These are phyloP conservation scores for Leucozona laternaria DNA, from an alignment of 2,888 invertebrate genomes.

Conservation along the genomic window DNA sequence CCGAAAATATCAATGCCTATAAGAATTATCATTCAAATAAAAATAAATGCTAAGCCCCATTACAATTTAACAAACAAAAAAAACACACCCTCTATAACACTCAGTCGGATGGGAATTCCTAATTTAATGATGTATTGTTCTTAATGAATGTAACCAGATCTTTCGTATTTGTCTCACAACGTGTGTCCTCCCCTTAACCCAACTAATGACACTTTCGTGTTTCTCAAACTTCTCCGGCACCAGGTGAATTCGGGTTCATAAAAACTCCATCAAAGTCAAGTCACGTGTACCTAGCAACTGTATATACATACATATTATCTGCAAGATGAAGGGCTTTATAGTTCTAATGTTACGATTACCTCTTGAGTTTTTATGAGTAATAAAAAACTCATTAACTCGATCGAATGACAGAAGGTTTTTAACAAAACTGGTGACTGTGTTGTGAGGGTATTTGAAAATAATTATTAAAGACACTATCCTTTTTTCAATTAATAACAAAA, in stretches of 20 bases:
- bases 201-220: constrained; percentile 15
- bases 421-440: background rate
- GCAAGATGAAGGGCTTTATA: constrained; percentile 28
- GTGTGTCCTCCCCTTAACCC: background rate
- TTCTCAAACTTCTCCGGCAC: background rate
- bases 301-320: background rate
- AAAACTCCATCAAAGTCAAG: constrained; percentile 37
- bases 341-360: constrained; percentile 7
- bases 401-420: background rate
- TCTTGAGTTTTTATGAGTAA: constrained; percentile 25
- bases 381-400: constrained; percentile 13
- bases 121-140: background rate
- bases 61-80: background rate
- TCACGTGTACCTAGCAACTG: constrained; percentile 40
- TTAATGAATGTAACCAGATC: background rate
- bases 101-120: background rate
- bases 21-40: too few relatives aligned
- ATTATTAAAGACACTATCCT: background rate
- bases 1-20: too few relatives aligned
- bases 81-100: background rate
- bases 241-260: constrained; percentile 41
- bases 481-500: background rate
- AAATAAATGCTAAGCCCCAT: too few relatives aligned
- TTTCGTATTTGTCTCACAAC: background rate
- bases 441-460: background rate